A percentile compares a stretch with the other conserved stretches of the same genome.
phyloP scores from a whole-genome alignment of 2,113 vertebrate genomes.

The Osmerus mordax region DNA sequence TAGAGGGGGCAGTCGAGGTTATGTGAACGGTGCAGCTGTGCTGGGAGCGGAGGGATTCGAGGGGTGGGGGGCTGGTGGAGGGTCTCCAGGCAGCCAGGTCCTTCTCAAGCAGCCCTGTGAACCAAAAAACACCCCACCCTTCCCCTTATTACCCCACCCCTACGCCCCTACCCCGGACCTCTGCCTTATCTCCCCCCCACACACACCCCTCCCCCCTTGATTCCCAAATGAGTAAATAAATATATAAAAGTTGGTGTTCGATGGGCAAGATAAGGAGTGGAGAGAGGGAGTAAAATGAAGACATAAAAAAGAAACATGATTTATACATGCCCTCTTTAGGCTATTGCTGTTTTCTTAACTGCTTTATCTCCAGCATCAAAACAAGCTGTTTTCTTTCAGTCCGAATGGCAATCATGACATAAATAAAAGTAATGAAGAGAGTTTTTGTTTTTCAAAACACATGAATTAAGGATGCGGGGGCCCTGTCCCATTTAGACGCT shows the following conservation, averaged over 20 bases:
- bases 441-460: constrained; percentile 36
- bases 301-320: constrained; percentile 59
- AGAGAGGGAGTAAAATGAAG: constrained; percentile 49
- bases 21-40: constrained; percentile 79
- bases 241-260: constrained; percentile 59
- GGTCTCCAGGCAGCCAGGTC: constrained; percentile 70
- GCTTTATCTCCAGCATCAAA: constrained; percentile 37
- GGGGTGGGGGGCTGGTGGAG: constrained; percentile 34
- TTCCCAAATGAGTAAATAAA: constrained; percentile 66
- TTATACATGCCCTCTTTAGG: constrained; percentile 54
- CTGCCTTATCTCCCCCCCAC: constrained; percentile 41
- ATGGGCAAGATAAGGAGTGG: constrained; percentile 66
- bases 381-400: constrained; percentile 31
- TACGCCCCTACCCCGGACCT: constrained; percentile 47
- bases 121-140: constrained; percentile 38
- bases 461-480: constrained; percentile 27
- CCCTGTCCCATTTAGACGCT: constrained; percentile 24
- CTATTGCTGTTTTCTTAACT: constrained; percentile 46
- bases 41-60: constrained; percentile 79
- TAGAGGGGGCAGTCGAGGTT: constrained; percentile 75
- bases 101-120: constrained; percentile 64
- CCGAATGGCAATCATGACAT: constrained; percentile 28
- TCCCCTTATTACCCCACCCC: constrained; percentile 24
- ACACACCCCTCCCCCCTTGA: no score
- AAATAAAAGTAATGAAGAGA: constrained; percentile 41